phyloP scores from a whole-genome alignment of 2,888 invertebrate genomes.

The Pandemis corylana region DNA sequence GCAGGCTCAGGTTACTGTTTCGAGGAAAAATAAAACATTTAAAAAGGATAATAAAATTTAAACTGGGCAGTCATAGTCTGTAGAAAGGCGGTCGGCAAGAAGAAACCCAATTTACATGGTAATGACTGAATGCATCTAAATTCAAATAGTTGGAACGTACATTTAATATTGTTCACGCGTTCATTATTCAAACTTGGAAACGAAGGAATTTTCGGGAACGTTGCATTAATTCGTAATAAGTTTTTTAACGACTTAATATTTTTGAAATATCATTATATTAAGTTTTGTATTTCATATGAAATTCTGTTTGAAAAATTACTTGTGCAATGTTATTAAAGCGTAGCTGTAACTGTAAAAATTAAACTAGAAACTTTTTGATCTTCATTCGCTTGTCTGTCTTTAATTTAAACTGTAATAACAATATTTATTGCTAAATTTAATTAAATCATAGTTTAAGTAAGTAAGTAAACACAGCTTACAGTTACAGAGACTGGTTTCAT shows the following conservation, averaged over 20 bases:
- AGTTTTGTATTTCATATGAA: too few relatives aligned
- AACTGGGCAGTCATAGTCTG: background rate
- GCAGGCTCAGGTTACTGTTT: too few relatives aligned
- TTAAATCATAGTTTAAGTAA: too few relatives aligned
- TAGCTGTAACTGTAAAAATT: background rate
- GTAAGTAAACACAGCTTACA: too few relatives aligned
- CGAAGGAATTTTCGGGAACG: background rate
- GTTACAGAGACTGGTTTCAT: too few relatives aligned
- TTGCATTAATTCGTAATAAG: background rate
- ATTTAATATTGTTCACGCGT: background rate
- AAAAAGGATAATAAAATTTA: background rate
- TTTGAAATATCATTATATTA: background rate
- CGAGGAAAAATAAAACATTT: too few relatives aligned
- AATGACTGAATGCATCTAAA: constrained; percentile 48
- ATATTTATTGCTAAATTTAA: too few relatives aligned
- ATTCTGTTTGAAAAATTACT: too few relatives aligned
- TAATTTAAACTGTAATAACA: too few relatives aligned
- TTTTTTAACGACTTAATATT: background rate
- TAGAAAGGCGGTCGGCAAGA: constrained; percentile 48
- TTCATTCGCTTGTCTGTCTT: background rate
- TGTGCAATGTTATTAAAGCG: background rate
- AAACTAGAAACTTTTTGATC: background rate
- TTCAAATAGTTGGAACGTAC: constrained; percentile 1
- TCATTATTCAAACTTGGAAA: background rate
- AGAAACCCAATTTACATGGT: constrained; percentile 60